Conservation (phyloP, 2,113 vertebrate genomes). For the Sinocyclocheilus rhinocerous region DNA sequence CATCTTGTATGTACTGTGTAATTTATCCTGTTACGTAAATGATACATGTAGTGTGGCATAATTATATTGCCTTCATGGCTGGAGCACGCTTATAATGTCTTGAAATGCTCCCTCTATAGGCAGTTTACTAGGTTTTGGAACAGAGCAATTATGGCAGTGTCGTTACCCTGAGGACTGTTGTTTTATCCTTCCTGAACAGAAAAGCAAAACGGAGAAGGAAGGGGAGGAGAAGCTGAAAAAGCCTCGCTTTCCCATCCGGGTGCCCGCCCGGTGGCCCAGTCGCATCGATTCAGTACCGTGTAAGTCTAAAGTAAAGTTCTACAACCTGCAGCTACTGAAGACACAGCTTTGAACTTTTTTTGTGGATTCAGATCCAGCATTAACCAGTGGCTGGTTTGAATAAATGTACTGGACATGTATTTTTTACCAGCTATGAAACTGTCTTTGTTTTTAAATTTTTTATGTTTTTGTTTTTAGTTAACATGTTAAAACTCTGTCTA, state of each 20-base stretch:
- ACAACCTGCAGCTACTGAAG: not conserved
- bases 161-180: not conserved
- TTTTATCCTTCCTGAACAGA: constrained; percentile 64
- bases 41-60: not conserved
- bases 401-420: not conserved
- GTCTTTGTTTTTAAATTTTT: not conserved
- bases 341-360: not conserved
- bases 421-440: not conserved
- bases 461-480: not conserved
- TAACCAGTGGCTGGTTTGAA: not conserved
- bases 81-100: not conserved
- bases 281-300: constrained; percentile 86
- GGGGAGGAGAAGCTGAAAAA: constrained; percentile 93
- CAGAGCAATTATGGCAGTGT: not conserved
- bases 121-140: constrained; percentile 1
- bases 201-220: constrained; percentile 91
- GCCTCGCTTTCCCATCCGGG: constrained; percentile 88
- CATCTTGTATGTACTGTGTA: not conserved
- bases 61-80: not conserved
- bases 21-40: not conserved
- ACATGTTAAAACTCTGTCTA: not conserved
- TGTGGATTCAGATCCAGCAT: not conserved
- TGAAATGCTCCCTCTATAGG: not conserved
- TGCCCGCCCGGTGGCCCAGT: constrained; percentile 85
- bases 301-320: constrained; percentile 62